Base-by-base conservation (phyloP, 1,140 invertebrate genomes). In the Drosophila truncata region DNA sequence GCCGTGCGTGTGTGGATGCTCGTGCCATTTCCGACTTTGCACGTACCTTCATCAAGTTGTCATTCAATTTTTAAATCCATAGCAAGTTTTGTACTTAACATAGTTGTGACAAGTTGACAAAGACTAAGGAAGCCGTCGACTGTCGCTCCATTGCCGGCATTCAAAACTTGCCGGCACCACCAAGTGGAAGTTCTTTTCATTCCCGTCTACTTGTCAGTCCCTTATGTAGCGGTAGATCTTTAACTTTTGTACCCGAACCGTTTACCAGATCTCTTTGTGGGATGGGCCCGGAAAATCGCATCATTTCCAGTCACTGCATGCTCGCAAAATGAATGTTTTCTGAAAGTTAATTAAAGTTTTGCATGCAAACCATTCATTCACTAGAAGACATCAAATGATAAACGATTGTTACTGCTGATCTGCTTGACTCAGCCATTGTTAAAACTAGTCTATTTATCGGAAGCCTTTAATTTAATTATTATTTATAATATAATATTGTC, bases 61-160 rank as follows among this genome's bases (percentile, higher is more conserved):
- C 85, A 90, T 90, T 90, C 85, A 90, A 90, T 90, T 90, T 90
- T 90, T 90, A 90, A 90, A 90, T 90, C 85, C 85, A 90, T 90
- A 73, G 86, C 85, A 90, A 85, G 84, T 88, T 90, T 88, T 84
- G 81, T 88, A 90, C 85, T 90, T 90, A 88, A 90, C 85, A 90
- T 90, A 90, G 85, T 90, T 90, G 85, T 90, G 85, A 84, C 85
- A 90, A 81, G 73, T 84, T 88, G 84, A 88, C 84, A 88, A 88
- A 90, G 82, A 81, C 69, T 63, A 84, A 81, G 81, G 78, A 80
- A 60, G 67, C 83, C 63, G 67, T 62, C 63, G 60, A 59, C 75
- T 76, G 82, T 49, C 71, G 71, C 63, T 82, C 77, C 82, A 52
- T 50, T 72, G 39, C 47, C 37, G 60, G 47, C 82, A 87, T 86